These are phyloP conservation scores for Calonectris borealis DNA, from an alignment of 2,113 vertebrate genomes.

Conservation along the genomic window DNA sequence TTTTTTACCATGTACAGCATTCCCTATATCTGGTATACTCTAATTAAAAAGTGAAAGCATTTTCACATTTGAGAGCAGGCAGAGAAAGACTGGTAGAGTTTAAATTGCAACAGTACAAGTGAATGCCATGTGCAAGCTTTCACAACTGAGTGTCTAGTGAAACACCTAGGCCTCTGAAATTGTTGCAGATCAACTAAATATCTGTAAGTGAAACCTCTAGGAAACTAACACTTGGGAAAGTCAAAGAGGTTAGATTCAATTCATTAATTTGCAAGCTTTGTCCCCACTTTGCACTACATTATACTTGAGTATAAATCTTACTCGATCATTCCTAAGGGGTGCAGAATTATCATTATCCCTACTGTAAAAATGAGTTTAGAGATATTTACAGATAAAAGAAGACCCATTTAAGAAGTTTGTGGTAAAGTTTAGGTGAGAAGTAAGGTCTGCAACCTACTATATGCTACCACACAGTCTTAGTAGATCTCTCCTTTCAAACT, in stretches of 20 bases:
- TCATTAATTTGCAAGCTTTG: not conserved
- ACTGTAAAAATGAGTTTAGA: not conserved
- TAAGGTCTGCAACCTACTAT: not conserved
- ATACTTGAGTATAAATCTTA: not conserved
- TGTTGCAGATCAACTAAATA: not conserved
- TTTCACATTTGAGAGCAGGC: not conserved
- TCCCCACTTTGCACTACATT: not conserved
- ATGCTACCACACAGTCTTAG: not conserved
- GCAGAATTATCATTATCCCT: not conserved
- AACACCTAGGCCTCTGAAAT: not conserved
- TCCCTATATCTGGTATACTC: not conserved
- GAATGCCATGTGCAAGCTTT: not conserved
- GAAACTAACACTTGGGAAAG: not conserved
- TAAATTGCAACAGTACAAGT: not conserved
- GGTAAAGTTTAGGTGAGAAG: not conserved
- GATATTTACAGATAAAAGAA: not conserved
- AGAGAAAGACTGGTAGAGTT: not conserved
- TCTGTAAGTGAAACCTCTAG: not conserved
- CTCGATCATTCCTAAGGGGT: accelerated
- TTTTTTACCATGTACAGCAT: not conserved
- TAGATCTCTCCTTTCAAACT: not conserved
- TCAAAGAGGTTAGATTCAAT: not conserved
- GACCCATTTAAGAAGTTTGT: not conserved
- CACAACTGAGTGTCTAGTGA: not conserved
- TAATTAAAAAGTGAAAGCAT: not conserved